Evolutionary conservation across 2,797 vertebrate genomes (phyloP), one percentile per base, ranked within the genome.

Genomic region (Tapera naevia): DNA sequence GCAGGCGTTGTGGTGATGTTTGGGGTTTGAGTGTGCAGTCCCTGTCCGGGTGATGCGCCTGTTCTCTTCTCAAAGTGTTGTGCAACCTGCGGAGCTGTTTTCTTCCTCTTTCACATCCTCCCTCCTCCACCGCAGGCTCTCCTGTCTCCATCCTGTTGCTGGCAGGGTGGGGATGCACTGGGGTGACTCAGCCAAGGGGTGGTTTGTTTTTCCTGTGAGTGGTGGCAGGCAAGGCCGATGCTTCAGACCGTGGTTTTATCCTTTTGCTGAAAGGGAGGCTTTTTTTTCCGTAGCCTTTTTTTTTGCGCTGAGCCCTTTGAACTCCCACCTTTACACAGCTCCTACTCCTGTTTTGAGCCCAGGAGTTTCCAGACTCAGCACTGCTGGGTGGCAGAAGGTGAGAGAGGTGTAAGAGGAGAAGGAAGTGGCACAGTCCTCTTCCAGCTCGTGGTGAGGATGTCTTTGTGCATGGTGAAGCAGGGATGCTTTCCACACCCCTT

Each of bases 71-170:
- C 50, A 48, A 48, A 54, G 50, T 74, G 54, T 93, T 96, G 94
- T 88, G 96, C 82, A 96, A 95, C 66, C 39, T 37, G 15, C 2
- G 4, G 14, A 56, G 84, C 82, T 96, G 91, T 95, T 96, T 94
- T 93, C 90, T 96, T 95, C 94, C 94, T 94, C 89, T 82, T 91
- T 92, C 93, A 91, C 89, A 50, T 69, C 79, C 67, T 89, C 64
- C 87, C 91, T 87, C 71, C 91, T 96, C 89, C 53, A 5, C 71
- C 12, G 5, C 6, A 0, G 43, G 88, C 81, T 43, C 54, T 22
- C 10, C 54, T 53, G 80, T 37, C 45, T 73, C 32, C 85, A 67
- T 82, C 85, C 82, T 72, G 75, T 92, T 60, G 57, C 69, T 70
- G 74, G 13, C 61, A 65, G 91, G 93, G 95, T 85, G 86, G 83